Conservation (phyloP, 1,140 invertebrate genomes). For the Lordiphosa mommai region DNA sequence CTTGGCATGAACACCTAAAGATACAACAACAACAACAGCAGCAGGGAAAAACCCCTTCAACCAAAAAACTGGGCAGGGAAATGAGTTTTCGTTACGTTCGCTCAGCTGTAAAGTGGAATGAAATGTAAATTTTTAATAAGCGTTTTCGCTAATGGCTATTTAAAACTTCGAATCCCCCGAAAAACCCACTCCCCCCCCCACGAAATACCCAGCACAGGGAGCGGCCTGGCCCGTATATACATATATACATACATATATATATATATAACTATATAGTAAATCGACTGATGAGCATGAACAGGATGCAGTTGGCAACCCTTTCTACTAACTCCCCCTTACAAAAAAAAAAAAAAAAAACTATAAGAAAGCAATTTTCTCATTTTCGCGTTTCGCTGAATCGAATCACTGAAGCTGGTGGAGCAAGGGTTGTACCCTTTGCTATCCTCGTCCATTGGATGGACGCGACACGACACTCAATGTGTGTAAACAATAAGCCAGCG, state of each 20-base stretch:
- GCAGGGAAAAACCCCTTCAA: conserved; percentile 57
- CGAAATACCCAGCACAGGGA: not conserved
- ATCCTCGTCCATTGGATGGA: conserved; percentile 13
- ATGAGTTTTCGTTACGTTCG: conserved; percentile 23
- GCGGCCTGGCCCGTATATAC: not conserved
- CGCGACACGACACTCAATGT: conserved; percentile 25
- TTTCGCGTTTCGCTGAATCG: conserved; percentile 51
- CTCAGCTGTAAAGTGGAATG: conserved; percentile 77
- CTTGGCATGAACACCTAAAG: conserved; percentile 79
- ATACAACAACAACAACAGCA: conserved; percentile 65
- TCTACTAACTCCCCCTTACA: not conserved
- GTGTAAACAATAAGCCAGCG: conserved; percentile 32
- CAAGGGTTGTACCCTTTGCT: conserved; percentile 26
- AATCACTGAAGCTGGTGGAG: conserved; percentile 37
- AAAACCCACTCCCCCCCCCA: conserved; percentile 1
- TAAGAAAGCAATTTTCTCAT: conserved; percentile 63
- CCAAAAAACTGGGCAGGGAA: not conserved
- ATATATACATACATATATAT: not conserved
- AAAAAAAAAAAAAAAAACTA: conserved; percentile 38
- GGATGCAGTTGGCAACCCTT: conserved; percentile 8
- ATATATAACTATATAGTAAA: conserved; percentile 17
- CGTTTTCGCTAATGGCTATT: conserved; percentile 80
- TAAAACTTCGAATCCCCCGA: conserved; percentile 69
- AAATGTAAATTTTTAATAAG: conserved; percentile 80
- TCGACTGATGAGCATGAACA: conserved; percentile 48